Conservation (phyloP, 1,140 invertebrate species). For the Samia ricini region DNA sequence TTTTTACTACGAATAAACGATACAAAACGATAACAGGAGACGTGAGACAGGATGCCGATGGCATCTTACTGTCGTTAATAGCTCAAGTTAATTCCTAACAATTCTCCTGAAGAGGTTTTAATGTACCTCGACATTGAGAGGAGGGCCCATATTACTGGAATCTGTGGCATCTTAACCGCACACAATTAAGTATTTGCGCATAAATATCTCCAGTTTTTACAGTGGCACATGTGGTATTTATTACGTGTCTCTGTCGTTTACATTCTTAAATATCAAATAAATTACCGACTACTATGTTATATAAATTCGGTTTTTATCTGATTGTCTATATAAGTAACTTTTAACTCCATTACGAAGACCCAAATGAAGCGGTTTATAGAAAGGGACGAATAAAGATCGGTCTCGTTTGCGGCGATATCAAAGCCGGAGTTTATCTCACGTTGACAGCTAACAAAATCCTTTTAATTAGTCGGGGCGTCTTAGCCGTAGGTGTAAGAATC, state of each 20-base stretch:
- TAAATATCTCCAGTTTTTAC: too few relatives aligned
- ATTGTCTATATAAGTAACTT: neutral
- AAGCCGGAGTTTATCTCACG: conserved; percentile 52
- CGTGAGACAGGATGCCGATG: too few relatives aligned
- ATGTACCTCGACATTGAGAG: too few relatives aligned
- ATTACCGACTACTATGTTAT: neutral
- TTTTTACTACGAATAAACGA: too few relatives aligned
- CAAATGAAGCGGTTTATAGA: neutral
- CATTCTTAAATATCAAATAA: neutral
- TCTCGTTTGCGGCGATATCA: conserved; percentile 38
- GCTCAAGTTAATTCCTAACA: too few relatives aligned
- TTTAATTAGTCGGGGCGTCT: conserved; percentile 60
- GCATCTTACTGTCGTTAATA: too few relatives aligned
- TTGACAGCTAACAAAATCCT: conserved; percentile 73
- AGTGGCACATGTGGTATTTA: too few relatives aligned
- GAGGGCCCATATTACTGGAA: too few relatives aligned
- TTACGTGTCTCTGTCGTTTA: neutral
- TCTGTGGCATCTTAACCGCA: too few relatives aligned
- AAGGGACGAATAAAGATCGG: neutral
- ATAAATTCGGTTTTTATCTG: neutral
- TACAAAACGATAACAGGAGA: too few relatives aligned
- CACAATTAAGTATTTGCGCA: too few relatives aligned
- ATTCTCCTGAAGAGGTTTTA: too few relatives aligned
- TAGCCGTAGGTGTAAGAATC: neutral
- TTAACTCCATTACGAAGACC: neutral